phyloP scores from a whole-genome alignment of 2,113 vertebrate genomes.

The Sebastes fasciatus region DNA sequence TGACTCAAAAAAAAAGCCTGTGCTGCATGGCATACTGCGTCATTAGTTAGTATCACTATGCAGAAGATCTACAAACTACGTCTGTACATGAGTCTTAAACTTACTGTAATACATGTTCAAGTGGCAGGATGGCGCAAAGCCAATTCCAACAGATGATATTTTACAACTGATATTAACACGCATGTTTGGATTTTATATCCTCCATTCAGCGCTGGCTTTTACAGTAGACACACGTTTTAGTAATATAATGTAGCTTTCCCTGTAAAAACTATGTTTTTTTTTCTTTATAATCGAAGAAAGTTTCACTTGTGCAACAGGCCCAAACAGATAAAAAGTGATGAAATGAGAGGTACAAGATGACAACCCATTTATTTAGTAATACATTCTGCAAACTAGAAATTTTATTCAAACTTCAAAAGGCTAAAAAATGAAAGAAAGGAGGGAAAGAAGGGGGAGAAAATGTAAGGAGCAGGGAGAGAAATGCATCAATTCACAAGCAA shows the following conservation, averaged over 20 bases:
- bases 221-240: neutral
- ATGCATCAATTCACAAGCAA: slow-evolving; percentile 86
- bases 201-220: slow-evolving; percentile 11
- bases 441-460: slow-evolving; percentile 66
- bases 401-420: slow-evolving; percentile 86
- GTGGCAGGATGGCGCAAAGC: neutral
- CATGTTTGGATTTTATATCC: neutral
- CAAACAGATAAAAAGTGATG: slow-evolving; percentile 64
- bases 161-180: neutral
- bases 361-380: slow-evolving; percentile 94
- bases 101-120: neutral
- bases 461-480: slow-evolving; percentile 76
- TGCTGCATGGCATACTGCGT: neutral
- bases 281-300: slow-evolving; percentile 11
- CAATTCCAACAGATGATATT: neutral
- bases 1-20: neutral
- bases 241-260: slow-evolving; percentile 8
- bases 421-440: slow-evolving; percentile 82
- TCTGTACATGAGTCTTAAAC: neutral
- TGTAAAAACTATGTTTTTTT: slow-evolving; percentile 9
- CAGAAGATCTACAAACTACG: neutral
- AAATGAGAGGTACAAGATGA: slow-evolving; percentile 84
- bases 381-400: slow-evolving; percentile 91
- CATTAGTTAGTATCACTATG: neutral
- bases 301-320: slow-evolving; percentile 38